These are phyloP conservation scores for Gari tellinella DNA, from an alignment of 2,888 invertebrate species.

Conservation along the genomic window DNA sequence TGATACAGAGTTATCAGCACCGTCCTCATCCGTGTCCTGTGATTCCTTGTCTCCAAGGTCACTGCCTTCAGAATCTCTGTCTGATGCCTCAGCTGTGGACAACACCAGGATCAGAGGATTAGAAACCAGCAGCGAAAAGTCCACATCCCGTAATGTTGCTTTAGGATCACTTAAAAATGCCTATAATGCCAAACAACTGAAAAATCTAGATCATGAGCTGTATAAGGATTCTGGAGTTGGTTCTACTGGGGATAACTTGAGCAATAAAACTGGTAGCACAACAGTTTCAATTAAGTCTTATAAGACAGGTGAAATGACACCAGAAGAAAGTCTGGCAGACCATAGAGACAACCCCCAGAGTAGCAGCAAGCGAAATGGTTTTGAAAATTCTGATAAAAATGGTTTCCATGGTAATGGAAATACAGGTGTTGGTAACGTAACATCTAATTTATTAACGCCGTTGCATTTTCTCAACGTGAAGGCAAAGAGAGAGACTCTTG, in stretches of 20 bases:
- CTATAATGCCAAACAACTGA: slow-evolving; percentile 3
- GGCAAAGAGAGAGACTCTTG: slow-evolving; percentile 24
- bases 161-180: slow-evolving; percentile 37
- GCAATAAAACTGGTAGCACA: not conserved
- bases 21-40: slow-evolving; percentile 48
- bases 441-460: slow-evolving; percentile 17
- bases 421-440: not conserved
- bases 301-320: not conserved
- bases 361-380: too few species aligned
- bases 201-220: slow-evolving; percentile 10
- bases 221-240: slow-evolving; percentile 33
- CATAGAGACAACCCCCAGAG: too few species aligned
- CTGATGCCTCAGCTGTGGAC: slow-evolving; percentile 26
- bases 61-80: slow-evolving; percentile 39
- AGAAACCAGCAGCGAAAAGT: slow-evolving; percentile 34
- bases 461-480: slow-evolving; percentile 34
- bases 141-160: slow-evolving; percentile 44
- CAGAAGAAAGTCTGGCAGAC: not conserved
- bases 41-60: slow-evolving; percentile 51
- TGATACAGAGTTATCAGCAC: slow-evolving; percentile 52
- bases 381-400: not conserved
- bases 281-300: not conserved
- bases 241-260: slow-evolving; percentile 1
- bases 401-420: not conserved
- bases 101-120: slow-evolving; percentile 6